Evolutionary conservation across 2,797 vertebrate genomes (phyloP).

Genomic region (Pipistrellus pipistrellus): DNA sequence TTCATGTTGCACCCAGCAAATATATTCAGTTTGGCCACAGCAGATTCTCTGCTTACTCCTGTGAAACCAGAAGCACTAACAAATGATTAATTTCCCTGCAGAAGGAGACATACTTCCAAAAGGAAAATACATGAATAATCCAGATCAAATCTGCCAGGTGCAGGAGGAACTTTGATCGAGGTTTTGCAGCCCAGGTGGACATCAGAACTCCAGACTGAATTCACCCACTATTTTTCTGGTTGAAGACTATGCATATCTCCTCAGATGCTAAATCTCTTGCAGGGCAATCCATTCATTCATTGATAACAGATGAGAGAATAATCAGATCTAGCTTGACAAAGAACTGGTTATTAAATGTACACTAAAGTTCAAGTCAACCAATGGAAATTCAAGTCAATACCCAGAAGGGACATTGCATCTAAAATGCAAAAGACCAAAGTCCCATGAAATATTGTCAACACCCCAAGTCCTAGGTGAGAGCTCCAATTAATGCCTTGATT

Average conservation of each 20-base stretch:
- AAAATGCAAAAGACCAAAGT: background rate
- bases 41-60: background rate
- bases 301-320: background rate
- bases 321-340: background rate
- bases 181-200: background rate
- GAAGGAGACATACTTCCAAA: background rate
- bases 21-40: background rate
- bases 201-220: background rate
- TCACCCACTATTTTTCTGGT: background rate
- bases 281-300: background rate
- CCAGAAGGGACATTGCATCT: background rate
- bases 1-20: background rate
- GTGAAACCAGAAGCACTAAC: background rate
- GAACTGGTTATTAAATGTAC: background rate
- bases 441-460: background rate
- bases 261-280: background rate
- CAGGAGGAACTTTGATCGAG: background rate
- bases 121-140: background rate
- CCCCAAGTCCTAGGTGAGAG: background rate
- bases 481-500: background rate
- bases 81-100: background rate
- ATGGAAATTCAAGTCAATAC: constrained; percentile 2
- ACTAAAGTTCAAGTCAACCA: background rate
- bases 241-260: background rate
- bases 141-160: background rate